phyloP scores from a whole-genome alignment of 2,113 vertebrate species.

The Nycticryphes semicollaris region DNA sequence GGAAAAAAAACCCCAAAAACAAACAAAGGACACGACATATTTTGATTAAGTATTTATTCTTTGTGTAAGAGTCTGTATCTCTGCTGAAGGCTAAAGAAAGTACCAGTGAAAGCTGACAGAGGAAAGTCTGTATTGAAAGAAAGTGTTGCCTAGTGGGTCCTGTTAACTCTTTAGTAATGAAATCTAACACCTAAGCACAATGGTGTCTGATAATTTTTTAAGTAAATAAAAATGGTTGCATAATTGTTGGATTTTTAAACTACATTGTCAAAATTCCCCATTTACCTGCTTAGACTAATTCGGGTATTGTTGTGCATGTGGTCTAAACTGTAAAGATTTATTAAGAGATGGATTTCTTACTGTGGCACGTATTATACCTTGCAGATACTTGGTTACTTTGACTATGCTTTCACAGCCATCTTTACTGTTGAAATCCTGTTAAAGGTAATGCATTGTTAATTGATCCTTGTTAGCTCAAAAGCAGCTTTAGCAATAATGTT shows the following conservation, averaged over 20 bases:
- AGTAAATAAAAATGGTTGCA: not conserved
- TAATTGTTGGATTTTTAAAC: not conserved
- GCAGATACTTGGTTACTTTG: slow-evolving; percentile 99
- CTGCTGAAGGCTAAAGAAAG: not conserved
- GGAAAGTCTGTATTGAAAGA: not conserved
- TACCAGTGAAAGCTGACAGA: not conserved
- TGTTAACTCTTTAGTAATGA: not conserved
- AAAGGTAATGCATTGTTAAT: slow-evolving; percentile 90
- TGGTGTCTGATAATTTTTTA: not conserved
- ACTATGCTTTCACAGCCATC: slow-evolving; percentile 99
- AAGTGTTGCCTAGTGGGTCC: not conserved
- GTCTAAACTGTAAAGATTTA: not conserved
- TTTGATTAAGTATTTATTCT: not conserved
- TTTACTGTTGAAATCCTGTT: slow-evolving; percentile 99
- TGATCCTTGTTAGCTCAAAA: slow-evolving; percentile 66
- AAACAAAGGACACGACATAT: too few relatives aligned
- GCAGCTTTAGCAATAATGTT: slow-evolving; percentile 84
- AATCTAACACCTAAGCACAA: not conserved
- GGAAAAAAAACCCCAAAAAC: not conserved
- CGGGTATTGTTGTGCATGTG: not conserved
- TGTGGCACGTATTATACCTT: slow-evolving; percentile 83
- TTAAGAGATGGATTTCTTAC: slow-evolving; percentile 51
- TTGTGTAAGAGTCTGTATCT: not conserved
- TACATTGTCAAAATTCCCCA: not conserved
- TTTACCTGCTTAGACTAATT: not conserved